phyloP scores from a whole-genome alignment of 2,113 vertebrate genomes.

The Onychostoma macrolepis region DNA sequence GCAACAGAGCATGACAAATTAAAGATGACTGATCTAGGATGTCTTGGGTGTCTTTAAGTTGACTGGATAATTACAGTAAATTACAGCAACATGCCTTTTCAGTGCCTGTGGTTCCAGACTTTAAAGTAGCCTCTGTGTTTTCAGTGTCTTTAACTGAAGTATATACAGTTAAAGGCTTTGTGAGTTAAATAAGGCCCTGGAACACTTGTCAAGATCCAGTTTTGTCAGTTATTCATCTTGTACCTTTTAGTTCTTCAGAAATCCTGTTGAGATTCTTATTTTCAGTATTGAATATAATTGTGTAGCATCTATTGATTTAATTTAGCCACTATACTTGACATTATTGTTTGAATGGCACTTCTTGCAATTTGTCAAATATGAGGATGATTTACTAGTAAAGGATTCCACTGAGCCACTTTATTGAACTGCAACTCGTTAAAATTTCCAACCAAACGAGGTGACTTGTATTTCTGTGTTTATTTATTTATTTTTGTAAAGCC shows the following conservation, averaged over 20 bases:
- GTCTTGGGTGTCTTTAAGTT: slow-evolving; percentile 1
- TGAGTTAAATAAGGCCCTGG: neutral
- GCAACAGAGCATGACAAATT: neutral
- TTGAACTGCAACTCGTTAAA: slow-evolving; percentile 2
- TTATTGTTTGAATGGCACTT: neutral
- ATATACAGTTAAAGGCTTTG: neutral
- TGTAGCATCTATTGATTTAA: neutral
- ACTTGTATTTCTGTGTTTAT: neutral
- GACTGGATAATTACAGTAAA: slow-evolving; percentile 23
- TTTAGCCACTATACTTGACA: neutral
- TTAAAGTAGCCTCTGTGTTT: slow-evolving; percentile 9
- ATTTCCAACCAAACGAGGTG: neutral
- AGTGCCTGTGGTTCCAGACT: neutral
- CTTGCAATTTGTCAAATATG: neutral
- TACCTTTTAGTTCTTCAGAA: neutral
- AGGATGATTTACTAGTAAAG: neutral
- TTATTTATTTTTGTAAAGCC: neutral
- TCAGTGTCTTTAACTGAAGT: neutral
- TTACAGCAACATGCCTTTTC: slow-evolving; percentile 15
- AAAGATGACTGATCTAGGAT: slow-evolving; percentile 9
- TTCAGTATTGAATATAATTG: neutral
- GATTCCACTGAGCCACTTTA: neutral
- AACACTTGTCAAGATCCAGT: neutral
- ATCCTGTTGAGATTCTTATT: neutral
- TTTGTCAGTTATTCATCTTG: neutral